A percentile compares a stretch with the other conserved stretches of the same genome.
phyloP scores from a whole-genome alignment of 2,888 invertebrate species.

The Zaprionus bogoriensis region DNA sequence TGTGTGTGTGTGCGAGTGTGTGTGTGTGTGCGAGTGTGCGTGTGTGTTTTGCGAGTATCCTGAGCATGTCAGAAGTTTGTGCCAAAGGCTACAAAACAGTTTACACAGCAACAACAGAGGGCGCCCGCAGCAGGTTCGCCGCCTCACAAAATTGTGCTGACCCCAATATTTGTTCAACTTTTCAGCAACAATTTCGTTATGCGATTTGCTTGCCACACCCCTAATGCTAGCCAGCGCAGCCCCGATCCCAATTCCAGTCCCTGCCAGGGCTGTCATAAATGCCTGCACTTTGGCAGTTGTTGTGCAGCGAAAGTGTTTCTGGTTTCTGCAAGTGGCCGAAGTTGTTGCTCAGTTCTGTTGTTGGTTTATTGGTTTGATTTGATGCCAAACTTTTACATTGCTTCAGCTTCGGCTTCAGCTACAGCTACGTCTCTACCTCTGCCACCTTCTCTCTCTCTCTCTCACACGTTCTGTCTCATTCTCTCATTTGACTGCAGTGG shows the following conservation, averaged over 20 bases:
- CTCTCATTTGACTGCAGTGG: background rate
- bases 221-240: background rate
- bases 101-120: slow-evolving; percentile 47
- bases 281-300: slow-evolving; percentile 70
- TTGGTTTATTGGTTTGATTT: slow-evolving; percentile 71
- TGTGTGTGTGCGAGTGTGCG: slow-evolving; percentile 5
- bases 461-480: too few relatives aligned
- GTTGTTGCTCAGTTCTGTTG: slow-evolving; percentile 48
- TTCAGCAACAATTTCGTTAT: slow-evolving; percentile 73
- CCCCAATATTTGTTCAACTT: slow-evolving; percentile 73
- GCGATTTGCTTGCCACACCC: slow-evolving; percentile 42
- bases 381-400: slow-evolving; percentile 43
- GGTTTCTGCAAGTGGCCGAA: slow-evolving; percentile 35
- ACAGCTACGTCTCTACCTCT: too few relatives aligned
- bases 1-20: slow-evolving; percentile 1
- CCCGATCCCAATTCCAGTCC: background rate
- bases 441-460: too few relatives aligned
- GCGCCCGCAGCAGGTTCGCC: slow-evolving; percentile 14
- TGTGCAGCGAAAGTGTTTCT: slow-evolving; percentile 70
- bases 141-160: slow-evolving; percentile 62
- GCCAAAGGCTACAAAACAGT: slow-evolving; percentile 72
- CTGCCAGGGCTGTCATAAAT: slow-evolving; percentile 60
- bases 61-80: slow-evolving; percentile 63
- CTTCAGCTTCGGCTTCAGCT: background rate
- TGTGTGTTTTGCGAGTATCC: slow-evolving; percentile 16